Percentiles rank a stretch among this genome's conserved stretches.
phyloP scores from a whole-genome alignment of 2,113 vertebrate species.

The Aramus guarauna region DNA sequence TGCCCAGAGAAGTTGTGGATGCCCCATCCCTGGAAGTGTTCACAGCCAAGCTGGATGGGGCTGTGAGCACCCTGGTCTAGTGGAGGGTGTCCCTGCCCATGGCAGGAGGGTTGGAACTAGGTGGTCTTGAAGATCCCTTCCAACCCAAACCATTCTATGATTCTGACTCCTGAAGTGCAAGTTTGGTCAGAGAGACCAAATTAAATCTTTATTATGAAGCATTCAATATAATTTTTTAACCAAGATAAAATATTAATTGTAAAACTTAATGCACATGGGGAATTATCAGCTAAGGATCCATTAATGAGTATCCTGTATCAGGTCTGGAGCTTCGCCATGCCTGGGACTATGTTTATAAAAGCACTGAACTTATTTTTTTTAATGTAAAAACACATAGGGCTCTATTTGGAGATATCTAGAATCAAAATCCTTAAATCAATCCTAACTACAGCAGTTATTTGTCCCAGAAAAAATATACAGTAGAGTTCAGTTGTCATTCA shows the following conservation, averaged over 20 bases:
- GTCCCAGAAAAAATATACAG: background rate
- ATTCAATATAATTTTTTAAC: background rate
- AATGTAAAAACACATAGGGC: background rate
- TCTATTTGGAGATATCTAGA: background rate
- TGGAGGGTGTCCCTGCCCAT: background rate
- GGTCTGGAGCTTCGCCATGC: background rate
- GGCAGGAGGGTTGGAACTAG: background rate
- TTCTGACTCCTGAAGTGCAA: background rate
- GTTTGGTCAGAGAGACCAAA: background rate
- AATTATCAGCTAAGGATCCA: background rate
- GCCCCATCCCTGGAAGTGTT: background rate
- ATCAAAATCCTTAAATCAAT: background rate
- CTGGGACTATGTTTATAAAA: background rate
- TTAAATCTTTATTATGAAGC: background rate
- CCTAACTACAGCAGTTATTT: background rate
- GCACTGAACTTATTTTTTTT: background rate
- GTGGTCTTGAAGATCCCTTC: background rate
- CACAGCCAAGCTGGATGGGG: background rate
- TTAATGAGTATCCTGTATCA: background rate
- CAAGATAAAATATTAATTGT: background rate
- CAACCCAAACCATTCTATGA: too few relatives aligned
- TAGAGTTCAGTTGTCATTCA: background rate
- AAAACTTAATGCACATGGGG: background rate
- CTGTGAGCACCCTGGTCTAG: background rate
- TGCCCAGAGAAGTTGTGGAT: background rate